Base-by-base conservation (phyloP, 2,113 vertebrate genomes). In the Pycnonotus jocosus region DNA sequence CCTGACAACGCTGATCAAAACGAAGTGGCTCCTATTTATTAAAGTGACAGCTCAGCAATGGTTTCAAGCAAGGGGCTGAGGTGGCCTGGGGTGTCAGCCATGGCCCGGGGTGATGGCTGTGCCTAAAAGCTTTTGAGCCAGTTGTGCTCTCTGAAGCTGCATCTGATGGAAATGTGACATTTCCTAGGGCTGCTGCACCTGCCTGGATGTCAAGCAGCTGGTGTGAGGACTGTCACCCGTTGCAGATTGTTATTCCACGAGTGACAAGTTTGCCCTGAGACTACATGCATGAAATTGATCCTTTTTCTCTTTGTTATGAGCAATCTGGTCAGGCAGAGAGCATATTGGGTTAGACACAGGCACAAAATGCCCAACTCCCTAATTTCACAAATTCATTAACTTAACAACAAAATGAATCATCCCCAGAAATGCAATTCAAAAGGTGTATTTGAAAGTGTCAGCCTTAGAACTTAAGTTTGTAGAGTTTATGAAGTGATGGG, bases 1-100 rank as follows among this genome's bases (percentile, higher is more conserved):
- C 97, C 97, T 98, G 98, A 98, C 98, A 98, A 97, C 42, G 86
- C 95, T 98, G 98, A 98, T 98, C 98, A 98, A 98, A 98, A 97
- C 80, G 89, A 97, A 97, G 97, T 96, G 95, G 96, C 96, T 96
- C 92, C 97, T 98, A 96, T 97, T 98, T 98, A 98, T 98, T 98
- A 96, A 97, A 97, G 93, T 98, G 98, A 98, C 98, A 98, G 97
- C 94, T 98, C 96, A 96, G 97, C 97, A 93, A 68, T 12, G 70
- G 95, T 95, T 98, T 93, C 95, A 95, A 97, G 96, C 90, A 85
- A 85, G 60, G 81, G 96, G 90, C 96, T 94, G 97, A 90, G 8
- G 83, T 96, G 97, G 96, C 98, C 97, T 96, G 96, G 96, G 96
- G 98, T 97, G 96, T 54, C 95, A 96, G 96, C 95, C 85, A 37